Percentiles rank a stretch among this genome's conserved stretches.
Conservation (phyloP, 1,140 invertebrate genomes). For the Halictus rubicundus region DNA sequence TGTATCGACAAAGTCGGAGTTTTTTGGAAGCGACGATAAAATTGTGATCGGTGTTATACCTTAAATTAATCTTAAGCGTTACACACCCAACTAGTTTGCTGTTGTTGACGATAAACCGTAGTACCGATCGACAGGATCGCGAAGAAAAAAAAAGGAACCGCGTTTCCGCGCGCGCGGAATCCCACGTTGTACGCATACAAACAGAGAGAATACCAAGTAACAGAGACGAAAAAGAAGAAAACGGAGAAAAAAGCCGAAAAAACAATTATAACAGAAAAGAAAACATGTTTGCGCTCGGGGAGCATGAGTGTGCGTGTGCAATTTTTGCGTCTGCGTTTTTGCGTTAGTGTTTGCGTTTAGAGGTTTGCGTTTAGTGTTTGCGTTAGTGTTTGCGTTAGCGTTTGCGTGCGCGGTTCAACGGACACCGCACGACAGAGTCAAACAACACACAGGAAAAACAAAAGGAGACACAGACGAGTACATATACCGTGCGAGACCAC, state of each 20-base stretch:
- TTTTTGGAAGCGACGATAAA: slow-evolving; percentile 62
- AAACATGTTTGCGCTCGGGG: slow-evolving; percentile 19
- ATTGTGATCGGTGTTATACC: slow-evolving; percentile 69
- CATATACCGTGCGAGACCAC: not conserved
- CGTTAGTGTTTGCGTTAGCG: not conserved
- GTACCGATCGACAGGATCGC: slow-evolving; percentile 44
- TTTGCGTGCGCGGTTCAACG: not conserved
- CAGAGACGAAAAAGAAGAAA: no score
- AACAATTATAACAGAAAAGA: slow-evolving; percentile 36
- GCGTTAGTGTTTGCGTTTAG: no score
- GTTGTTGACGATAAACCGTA: slow-evolving; percentile 72
- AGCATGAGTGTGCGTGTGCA: slow-evolving; percentile 18
- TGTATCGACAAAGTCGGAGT: slow-evolving; percentile 61
- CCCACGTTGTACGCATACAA: slow-evolving; percentile 20
- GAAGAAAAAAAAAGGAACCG: slow-evolving; percentile 39
- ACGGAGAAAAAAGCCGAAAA: no score
- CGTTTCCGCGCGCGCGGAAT: slow-evolving; percentile 34
- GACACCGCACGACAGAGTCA: not conserved
- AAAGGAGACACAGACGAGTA: not conserved
- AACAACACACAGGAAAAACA: no score
- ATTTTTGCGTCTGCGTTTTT: slow-evolving; percentile 11
- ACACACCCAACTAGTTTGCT: slow-evolving; percentile 68
- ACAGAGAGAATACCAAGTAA: not conserved
- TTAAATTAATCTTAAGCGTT: slow-evolving; percentile 57
- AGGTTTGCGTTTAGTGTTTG: no score